Base-by-base conservation (phyloP, 2,888 invertebrate species). In the Tetrapedia diversipes region DNA sequence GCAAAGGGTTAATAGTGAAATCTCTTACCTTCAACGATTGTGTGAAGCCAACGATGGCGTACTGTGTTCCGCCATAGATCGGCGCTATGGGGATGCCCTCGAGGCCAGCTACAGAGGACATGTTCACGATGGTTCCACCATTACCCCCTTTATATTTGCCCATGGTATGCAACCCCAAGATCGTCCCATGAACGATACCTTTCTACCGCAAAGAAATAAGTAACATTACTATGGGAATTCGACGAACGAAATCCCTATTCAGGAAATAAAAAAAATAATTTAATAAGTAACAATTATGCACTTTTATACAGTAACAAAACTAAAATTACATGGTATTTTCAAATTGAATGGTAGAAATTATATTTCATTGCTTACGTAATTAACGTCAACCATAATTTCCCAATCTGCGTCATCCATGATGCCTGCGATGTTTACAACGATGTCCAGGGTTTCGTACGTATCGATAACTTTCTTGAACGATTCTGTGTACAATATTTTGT, bases 81-180 rank as follows among this genome's bases (percentile, higher is more conserved):
- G 94, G 94, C 7, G 92, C 85, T 22, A 91, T 92, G 27, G 92
- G 92, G n/a, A 92, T 90, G 0, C 93, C 88, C 78, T 92, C 89
- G 47, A 93, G 91, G 0, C 94, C 95, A 73, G 93, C 93, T 37
- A 94, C 93, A 0, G 95, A 95, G 0, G 94, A 92, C 39, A 95
- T 91, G 86, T 95, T 95, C 19, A 95, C 92, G 29, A 95, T 93
- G 0, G 93, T 92, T 0, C 95, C 95, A 4, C 95, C 95, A 24
- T 87, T 82, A 1, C 92, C 93, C 11, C 92, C 92, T 67, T 91
- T 92, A 79, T 92, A 91, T 64, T 90, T 91, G 6, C 92, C 90
- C 87, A 93, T 90, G 66, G 91, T 87, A 57, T 93, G 90, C 68
- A 93, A 77, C 2, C 89, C 93, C 22, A 93, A 81, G 29, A 91